phyloP scores from a whole-genome alignment of 2,888 invertebrate species.

The Troides oblongomaculatus region DNA sequence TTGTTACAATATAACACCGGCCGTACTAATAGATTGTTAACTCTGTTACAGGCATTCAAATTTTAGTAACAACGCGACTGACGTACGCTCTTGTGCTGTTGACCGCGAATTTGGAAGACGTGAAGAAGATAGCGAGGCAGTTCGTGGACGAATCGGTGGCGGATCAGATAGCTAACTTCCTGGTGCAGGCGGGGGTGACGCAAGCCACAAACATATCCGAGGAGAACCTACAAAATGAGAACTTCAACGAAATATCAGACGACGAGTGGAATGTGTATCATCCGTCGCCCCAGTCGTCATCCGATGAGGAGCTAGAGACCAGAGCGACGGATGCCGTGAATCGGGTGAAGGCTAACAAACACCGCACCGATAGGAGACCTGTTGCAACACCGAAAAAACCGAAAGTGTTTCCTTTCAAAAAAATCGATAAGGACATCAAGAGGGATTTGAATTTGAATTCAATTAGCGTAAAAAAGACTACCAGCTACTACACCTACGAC shows the following conservation, averaged over 20 bases:
- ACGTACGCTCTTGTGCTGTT: constrained; percentile 47
- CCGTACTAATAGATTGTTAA: neutral
- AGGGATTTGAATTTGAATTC: neutral
- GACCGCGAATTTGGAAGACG: constrained; percentile 58
- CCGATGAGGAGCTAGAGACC: neutral
- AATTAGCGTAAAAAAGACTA: constrained; percentile 3
- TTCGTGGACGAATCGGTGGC: constrained; percentile 52
- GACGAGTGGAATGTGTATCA: constrained; percentile 1
- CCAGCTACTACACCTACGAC: constrained; percentile 8
- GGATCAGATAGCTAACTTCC: constrained; percentile 46
- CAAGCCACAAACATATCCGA: constrained; percentile 32
- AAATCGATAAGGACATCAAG: neutral
- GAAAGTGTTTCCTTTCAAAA: neutral
- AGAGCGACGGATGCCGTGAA: neutral
- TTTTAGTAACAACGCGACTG: constrained; percentile 39
- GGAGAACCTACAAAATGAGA: constrained; percentile 38
- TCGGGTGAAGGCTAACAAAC: neutral
- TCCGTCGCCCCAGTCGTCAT: neutral
- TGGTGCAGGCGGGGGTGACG: constrained; percentile 37
- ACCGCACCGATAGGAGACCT: neutral
- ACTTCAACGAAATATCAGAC: constrained; percentile 9
- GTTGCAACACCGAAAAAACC: neutral
- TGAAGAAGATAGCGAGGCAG: constrained; percentile 52
- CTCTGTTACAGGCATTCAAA: constrained; percentile 42
- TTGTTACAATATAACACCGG: neutral